Evolutionary conservation across 1,140 invertebrate genomes (phyloP), one percentile per base, ranked within the genome.

Genomic region (Triops longicaudatus): DNA sequence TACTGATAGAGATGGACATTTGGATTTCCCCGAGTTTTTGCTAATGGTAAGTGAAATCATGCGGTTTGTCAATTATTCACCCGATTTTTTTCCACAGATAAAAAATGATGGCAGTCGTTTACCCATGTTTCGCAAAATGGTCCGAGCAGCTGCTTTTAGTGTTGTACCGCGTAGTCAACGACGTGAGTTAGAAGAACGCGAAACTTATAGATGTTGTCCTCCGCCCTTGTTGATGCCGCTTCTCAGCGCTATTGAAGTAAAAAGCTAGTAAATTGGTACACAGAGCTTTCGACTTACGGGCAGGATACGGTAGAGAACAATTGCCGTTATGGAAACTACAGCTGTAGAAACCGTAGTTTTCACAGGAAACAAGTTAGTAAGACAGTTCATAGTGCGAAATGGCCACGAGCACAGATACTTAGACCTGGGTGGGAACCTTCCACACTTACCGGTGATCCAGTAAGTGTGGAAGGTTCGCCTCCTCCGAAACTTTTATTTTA

Each of bases 121-220:
- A 42, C 78, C 74, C 73, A 72, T 73, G 63, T 43, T 78, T 73
- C 83, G 73, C 73, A 44, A 63, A 44, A 75, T 76, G 26, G 42
- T 80, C 4, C 27, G 72, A 7, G 31, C 77, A 11, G 80, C 80
- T 17, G 75, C 79, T n/a, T 80, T 75, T 43, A 75, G 74, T 41
- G 80, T 80, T 26, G 78, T 80, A 1, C 80, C 80, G 6, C n/a
- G 76, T 76, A 73, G 72, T 28, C 50, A 74, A 31, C 75, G 79
- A 37, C 81, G 87, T 82, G 91, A 93, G 86, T 75, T 79, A 81
- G 86, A 88, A 27, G 96, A 96, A 83, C 90, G 95, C 81, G 92
- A 94, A 81, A 89, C 94, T 82, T 96, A 96, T 85, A 90, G 88
- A 37, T 95, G 93, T 81, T 91, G 88, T 82, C 94, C 94, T 26